Percentiles rank a stretch among this genome's conserved stretches.
phyloP scores from a whole-genome alignment of 2,113 vertebrate species.

The Grammomys dolichurus region DNA sequence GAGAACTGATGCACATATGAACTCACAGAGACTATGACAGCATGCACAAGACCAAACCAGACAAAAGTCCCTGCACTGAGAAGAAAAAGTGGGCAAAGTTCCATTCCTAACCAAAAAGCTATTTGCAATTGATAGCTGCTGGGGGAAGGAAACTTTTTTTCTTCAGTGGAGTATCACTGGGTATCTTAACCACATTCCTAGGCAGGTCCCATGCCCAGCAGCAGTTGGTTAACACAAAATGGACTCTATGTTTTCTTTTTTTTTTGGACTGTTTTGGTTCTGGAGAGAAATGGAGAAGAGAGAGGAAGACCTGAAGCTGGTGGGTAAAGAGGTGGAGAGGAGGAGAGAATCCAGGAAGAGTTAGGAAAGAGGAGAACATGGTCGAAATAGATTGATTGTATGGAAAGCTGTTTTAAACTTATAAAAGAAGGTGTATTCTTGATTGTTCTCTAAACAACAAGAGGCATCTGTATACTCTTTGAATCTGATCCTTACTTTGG shows the following conservation, averaged over 20 bases:
- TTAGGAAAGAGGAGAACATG: neutral
- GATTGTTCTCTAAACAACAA: neutral
- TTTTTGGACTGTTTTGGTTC: neutral
- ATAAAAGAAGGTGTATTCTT: neutral
- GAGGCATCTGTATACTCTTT: neutral
- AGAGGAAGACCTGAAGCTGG: neutral
- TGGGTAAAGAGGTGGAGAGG: neutral
- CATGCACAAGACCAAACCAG: neutral
- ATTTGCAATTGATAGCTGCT: neutral
- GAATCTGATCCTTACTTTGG: neutral
- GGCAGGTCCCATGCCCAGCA: neutral
- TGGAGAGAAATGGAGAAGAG: neutral
- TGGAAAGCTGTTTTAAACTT: neutral
- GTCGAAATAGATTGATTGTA: no score
- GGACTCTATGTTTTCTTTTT: neutral
- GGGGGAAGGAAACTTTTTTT: neutral
- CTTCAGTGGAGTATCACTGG: neutral
- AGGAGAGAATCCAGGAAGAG: neutral
- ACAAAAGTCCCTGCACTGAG: neutral
- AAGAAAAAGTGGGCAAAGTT: neutral
- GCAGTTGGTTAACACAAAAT: neutral
- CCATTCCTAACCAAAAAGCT: neutral
- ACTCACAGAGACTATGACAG: neutral
- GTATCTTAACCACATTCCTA: neutral
- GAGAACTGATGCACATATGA: neutral